A percentile compares a stretch with the other conserved stretches of the same genome.
Conservation (phyloP, 2,888 invertebrate species). For the Patella depressa region DNA sequence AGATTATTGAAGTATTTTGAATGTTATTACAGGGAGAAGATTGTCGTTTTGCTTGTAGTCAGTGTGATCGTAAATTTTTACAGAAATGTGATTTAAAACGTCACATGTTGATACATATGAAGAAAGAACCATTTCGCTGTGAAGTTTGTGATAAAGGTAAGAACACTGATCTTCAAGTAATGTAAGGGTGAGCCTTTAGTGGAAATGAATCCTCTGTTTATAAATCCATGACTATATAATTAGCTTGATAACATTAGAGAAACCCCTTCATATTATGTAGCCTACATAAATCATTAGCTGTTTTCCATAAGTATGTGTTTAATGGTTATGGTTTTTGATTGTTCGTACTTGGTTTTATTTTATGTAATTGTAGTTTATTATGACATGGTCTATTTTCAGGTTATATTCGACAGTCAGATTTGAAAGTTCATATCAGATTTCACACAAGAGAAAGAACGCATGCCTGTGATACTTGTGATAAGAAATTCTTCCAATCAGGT, state of each 20-base stretch:
- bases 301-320: no score
- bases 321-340: no score
- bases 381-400: conserved; percentile 29
- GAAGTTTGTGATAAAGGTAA: conserved; percentile 52
- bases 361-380: no score
- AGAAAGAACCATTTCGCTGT: conserved; percentile 56
- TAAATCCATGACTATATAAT: no score
- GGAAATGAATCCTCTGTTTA: no score
- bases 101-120: conserved; percentile 59
- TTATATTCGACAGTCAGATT: conserved; percentile 62
- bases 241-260: no score
- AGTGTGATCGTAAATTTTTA: conserved; percentile 59
- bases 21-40: background rate
- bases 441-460: conserved; percentile 62
- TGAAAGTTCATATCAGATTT: conserved; percentile 63
- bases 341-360: no score
- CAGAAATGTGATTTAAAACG: conserved; percentile 64
- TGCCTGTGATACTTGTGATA: conserved; percentile 58
- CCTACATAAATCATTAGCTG: no score
- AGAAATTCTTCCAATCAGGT: conserved; percentile 64
- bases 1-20: background rate
- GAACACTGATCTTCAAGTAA: conserved; percentile 6
- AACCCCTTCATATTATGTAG: no score
- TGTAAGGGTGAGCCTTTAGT: background rate
- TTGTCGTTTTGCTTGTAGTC: conserved; percentile 51